Conservation (phyloP, 2,888 invertebrate genomes). For the Autographa gamma region DNA sequence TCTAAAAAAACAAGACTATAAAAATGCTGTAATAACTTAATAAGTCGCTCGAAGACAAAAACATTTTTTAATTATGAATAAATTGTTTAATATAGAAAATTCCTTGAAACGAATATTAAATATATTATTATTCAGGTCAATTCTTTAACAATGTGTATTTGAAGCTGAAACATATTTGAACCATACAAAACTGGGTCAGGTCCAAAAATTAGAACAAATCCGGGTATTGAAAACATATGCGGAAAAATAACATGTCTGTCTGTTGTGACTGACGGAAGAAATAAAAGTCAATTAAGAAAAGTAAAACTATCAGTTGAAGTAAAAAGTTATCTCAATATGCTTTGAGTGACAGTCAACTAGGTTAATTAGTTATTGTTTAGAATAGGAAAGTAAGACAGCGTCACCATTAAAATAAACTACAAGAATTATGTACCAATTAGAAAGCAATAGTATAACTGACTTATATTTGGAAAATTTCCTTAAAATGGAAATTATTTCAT, state of each 20-base stretch:
- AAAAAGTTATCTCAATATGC: constrained; percentile 43
- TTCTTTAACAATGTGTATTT: constrained; percentile 31
- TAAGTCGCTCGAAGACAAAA: neutral
- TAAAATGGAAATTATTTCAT: constrained; percentile 16
- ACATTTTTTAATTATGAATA: constrained; percentile 23
- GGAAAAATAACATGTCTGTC: constrained; percentile 24
- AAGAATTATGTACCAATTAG: constrained; percentile 42
- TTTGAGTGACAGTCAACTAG: constrained; percentile 48
- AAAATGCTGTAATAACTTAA: constrained; percentile 16
- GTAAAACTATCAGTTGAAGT: constrained; percentile 25
- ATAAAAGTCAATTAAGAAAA: constrained; percentile 21
- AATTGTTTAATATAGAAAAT: constrained; percentile 14
- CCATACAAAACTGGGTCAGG: constrained; percentile 22
- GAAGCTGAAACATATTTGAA: constrained; percentile 17
- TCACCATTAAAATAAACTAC: constrained; percentile 20
- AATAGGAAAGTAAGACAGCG: constrained; percentile 38
- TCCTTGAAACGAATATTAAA: constrained; percentile 4
- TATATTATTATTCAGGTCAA: constrained; percentile 30
- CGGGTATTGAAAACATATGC: constrained; percentile 28
- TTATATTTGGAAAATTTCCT: constrained; percentile 13
- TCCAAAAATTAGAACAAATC: constrained; percentile 15
- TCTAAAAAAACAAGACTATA: neutral
- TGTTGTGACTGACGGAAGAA: constrained; percentile 9
- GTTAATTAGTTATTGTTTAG: constrained; percentile 61
- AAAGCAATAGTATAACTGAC: constrained; percentile 26